phyloP scores from a whole-genome alignment of 2,797 vertebrate species.

The Florisuga fusca region DNA sequence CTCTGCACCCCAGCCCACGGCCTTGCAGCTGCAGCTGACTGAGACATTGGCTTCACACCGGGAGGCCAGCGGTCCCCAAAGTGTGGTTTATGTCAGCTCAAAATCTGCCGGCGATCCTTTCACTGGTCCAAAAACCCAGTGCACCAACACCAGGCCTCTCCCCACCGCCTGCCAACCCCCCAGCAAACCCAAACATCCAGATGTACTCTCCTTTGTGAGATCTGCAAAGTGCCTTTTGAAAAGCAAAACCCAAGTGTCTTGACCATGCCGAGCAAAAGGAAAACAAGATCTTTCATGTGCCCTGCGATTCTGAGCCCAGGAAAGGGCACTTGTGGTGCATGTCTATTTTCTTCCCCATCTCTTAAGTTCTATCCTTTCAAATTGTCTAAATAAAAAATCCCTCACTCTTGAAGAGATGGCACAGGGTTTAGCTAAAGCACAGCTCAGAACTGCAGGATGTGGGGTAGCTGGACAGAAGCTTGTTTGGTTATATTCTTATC shows the following conservation, averaged over 20 bases:
- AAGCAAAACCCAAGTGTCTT: background rate
- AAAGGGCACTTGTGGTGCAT: background rate
- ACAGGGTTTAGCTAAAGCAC: background rate
- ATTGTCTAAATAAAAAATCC: background rate
- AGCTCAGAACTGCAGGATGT: background rate
- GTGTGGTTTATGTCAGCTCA: background rate
- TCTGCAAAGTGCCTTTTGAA: background rate
- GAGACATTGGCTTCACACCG: background rate
- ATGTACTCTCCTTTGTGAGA: background rate
- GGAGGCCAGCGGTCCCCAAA: background rate
- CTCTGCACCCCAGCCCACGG: background rate
- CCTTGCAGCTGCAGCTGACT: background rate
- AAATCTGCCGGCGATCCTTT: background rate
- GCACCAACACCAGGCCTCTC: background rate
- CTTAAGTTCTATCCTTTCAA: background rate
- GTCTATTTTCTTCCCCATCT: background rate
- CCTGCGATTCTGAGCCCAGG: background rate
- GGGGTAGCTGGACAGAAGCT: background rate
- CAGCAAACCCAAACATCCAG: background rate
- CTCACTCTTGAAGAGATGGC: background rate
- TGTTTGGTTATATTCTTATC: background rate
- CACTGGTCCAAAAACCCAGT: background rate
- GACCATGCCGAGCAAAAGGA: background rate
- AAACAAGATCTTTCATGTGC: background rate
- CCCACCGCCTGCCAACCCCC: rapidly evolving